These are phyloP conservation scores for Nasonia giraulti DNA, from an alignment of 1,140 invertebrate genomes.

Conservation along the genomic window DNA sequence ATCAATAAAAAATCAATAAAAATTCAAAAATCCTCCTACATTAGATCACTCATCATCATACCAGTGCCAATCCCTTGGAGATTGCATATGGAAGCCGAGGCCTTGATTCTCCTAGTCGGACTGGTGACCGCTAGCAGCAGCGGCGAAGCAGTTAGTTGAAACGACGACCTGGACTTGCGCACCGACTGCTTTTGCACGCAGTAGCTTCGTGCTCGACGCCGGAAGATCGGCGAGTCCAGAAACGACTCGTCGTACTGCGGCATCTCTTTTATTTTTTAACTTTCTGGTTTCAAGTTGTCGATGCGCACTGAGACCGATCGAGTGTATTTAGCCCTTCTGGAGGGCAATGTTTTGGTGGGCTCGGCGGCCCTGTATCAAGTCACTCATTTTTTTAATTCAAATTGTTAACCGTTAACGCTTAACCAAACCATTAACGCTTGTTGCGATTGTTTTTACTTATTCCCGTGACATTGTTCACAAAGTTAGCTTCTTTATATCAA, in stretches of 20 bases:
- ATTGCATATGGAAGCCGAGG: constrained; percentile 65
- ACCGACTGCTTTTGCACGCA: constrained; percentile 68
- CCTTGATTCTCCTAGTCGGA: constrained; percentile 65
- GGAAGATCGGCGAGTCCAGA: constrained; percentile 69
- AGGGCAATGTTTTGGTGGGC: not conserved
- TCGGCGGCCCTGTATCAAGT: not conserved
- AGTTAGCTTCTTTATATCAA: no score
- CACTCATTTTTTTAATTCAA: not conserved
- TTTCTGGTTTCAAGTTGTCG: not conserved
- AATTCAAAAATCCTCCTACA: no score
- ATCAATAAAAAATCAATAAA: no score
- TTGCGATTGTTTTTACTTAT: no score
- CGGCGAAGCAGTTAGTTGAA: constrained; percentile 68
- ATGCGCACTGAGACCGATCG: not conserved
- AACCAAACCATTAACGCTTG: not conserved
- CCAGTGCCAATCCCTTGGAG: constrained; percentile 63
- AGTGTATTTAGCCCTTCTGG: not conserved
- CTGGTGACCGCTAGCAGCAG: constrained; percentile 69
- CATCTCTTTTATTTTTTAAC: constrained; percentile 57
- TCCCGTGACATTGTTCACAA: no score
- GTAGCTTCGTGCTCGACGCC: constrained; percentile 71
- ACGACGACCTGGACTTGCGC: constrained; percentile 69
- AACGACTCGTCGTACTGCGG: constrained; percentile 72
- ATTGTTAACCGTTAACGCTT: not conserved
- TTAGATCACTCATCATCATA: not conserved